Evolutionary conservation across 2,113 vertebrate genomes (phyloP).

Genomic region (Steatornis caripensis): DNA sequence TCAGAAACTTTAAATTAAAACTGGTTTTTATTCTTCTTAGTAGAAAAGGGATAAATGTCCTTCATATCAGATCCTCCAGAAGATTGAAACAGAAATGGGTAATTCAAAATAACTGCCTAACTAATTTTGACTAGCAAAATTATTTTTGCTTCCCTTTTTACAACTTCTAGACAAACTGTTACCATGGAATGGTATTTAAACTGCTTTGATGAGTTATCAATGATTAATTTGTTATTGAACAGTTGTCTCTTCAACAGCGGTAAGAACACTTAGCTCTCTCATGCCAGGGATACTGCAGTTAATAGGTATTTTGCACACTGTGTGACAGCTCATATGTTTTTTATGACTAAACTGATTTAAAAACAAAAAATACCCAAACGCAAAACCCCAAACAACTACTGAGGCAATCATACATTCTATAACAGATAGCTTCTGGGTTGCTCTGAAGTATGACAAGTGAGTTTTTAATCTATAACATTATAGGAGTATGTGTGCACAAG

Average conservation of each 20-base stretch:
- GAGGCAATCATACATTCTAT: neutral
- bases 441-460: neutral
- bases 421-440: neutral
- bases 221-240: neutral
- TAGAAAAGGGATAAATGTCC: neutral
- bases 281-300: neutral
- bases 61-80: neutral
- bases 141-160: neutral
- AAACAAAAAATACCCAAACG: neutral
- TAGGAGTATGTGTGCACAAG: neutral
- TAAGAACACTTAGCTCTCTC: too few relatives aligned
- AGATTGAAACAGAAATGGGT: neutral
- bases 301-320: neutral
- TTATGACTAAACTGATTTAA: neutral
- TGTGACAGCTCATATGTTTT: neutral
- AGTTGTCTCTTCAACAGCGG: too few relatives aligned
- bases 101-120: neutral
- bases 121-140: neutral
- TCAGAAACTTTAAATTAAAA: neutral
- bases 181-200: neutral
- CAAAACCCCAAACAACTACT: neutral
- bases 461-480: neutral
- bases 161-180: neutral
- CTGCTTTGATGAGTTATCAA: neutral
- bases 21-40: neutral